phyloP scores from a whole-genome alignment of 2,797 vertebrate genomes.

The Acridotheres tristis region DNA sequence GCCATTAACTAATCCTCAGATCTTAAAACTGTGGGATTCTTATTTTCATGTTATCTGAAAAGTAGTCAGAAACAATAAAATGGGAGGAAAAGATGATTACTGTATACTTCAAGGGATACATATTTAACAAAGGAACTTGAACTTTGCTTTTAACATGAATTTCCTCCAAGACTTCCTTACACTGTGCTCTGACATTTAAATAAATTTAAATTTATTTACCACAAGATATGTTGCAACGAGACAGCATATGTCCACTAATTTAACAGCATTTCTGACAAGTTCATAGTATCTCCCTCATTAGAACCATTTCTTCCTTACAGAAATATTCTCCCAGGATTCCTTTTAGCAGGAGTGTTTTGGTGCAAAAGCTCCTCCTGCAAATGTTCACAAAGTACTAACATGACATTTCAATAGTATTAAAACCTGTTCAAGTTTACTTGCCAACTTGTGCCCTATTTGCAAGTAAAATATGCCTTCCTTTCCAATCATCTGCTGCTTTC shows the following conservation, averaged over 20 bases:
- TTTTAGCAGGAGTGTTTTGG: conserved; percentile 50
- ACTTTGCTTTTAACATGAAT: background rate
- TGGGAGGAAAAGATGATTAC: background rate
- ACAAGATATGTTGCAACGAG: background rate
- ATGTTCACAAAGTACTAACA: conserved; percentile 47
- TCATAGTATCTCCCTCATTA: background rate
- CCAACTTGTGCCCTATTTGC: conserved; percentile 71
- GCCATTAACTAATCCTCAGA: background rate
- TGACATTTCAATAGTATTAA: conserved; percentile 61
- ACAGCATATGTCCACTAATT: conserved; percentile 22
- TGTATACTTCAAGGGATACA: background rate
- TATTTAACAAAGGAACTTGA: background rate
- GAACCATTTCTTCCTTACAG: background rate
- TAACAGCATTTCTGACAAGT: background rate
- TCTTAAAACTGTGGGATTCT: background rate
- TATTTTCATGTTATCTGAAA: background rate
- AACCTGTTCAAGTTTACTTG: conserved; percentile 68
- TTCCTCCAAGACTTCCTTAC: background rate
- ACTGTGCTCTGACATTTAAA: background rate
- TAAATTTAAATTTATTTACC: conserved; percentile 36
- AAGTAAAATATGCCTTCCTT: conserved; percentile 72
- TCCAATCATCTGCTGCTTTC: conserved; percentile 69
- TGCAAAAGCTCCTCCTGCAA: conserved; percentile 25
- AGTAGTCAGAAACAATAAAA: background rate
- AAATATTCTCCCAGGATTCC: conserved; percentile 5